Conservation (phyloP, 1,140 invertebrate genomes). For the Drosophila paulistorum region DNA sequence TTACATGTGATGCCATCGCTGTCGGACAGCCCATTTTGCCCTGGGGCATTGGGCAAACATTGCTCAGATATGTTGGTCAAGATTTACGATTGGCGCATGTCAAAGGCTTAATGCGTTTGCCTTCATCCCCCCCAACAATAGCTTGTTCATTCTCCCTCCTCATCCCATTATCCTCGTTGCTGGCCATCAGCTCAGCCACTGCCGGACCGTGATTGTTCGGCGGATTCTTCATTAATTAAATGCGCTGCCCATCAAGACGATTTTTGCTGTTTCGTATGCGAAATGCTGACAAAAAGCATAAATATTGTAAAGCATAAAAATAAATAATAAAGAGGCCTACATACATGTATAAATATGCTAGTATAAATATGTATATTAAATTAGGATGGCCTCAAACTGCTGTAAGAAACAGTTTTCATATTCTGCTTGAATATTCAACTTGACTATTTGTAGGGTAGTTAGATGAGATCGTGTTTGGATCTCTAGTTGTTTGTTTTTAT, state of each 20-base stretch:
- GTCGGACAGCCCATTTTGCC: neutral
- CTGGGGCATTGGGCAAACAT: conserved; percentile 62
- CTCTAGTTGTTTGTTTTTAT: no score
- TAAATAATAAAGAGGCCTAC: conserved; percentile 62
- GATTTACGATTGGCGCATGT: conserved; percentile 82
- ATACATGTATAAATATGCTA: conserved; percentile 15
- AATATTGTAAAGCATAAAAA: conserved; percentile 80
- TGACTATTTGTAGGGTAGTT: no score
- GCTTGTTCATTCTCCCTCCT: neutral
- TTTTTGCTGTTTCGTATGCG: conserved; percentile 63
- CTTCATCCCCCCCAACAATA: neutral
- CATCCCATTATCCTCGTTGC: conserved; percentile 6
- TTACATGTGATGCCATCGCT: conserved; percentile 1
- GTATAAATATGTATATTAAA: neutral
- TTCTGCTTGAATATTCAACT: no score
- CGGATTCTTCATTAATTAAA: conserved; percentile 79
- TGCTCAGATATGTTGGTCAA: conserved; percentile 81
- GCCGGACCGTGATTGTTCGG: conserved; percentile 26
- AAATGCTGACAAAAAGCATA: conserved; percentile 70
- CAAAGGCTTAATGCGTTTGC: conserved; percentile 75
- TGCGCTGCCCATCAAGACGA: conserved; percentile 53
- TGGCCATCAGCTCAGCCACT: conserved; percentile 37
- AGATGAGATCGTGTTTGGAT: no score
- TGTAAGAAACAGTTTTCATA: no score
- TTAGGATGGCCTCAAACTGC: neutral